phyloP scores from a whole-genome alignment of 2,888 invertebrate genomes.

The Lumbricus terrestris region DNA sequence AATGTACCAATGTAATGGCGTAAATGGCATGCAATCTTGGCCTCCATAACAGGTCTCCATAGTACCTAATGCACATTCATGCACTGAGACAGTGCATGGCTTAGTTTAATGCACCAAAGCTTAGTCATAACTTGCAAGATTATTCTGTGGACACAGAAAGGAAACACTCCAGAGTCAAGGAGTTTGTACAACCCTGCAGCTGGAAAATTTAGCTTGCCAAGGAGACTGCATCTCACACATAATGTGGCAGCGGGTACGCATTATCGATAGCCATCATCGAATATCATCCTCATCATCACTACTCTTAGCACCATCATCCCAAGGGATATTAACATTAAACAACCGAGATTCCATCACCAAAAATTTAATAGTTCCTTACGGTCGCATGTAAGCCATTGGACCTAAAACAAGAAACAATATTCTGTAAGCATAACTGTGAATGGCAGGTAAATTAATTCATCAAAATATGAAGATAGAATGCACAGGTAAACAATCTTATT shows the following conservation, averaged over 20 bases:
- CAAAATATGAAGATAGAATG: neutral
- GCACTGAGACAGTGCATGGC: neutral
- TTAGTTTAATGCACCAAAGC: neutral
- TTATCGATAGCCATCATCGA: neutral
- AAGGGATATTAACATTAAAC: neutral
- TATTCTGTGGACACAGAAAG: neutral
- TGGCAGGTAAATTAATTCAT: neutral
- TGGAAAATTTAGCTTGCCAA: too few relatives aligned
- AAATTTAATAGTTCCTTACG: constrained; percentile 27
- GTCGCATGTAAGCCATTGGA: constrained; percentile 38
- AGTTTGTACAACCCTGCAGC: neutral
- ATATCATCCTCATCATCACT: neutral
- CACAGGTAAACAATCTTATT: neutral
- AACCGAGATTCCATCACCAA: neutral
- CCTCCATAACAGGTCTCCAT: neutral
- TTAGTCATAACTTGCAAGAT: neutral
- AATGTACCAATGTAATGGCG: too few relatives aligned
- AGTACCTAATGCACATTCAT: neutral
- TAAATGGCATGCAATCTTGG: too few relatives aligned
- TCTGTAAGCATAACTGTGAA: neutral
- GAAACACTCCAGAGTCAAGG: neutral
- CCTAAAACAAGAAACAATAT: constrained; percentile 32
- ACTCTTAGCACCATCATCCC: neutral
- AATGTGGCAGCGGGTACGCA: neutral
- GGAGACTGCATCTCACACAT: neutral